phyloP scores from a whole-genome alignment of 2,113 vertebrate species.

The Jaculus jaculus region DNA sequence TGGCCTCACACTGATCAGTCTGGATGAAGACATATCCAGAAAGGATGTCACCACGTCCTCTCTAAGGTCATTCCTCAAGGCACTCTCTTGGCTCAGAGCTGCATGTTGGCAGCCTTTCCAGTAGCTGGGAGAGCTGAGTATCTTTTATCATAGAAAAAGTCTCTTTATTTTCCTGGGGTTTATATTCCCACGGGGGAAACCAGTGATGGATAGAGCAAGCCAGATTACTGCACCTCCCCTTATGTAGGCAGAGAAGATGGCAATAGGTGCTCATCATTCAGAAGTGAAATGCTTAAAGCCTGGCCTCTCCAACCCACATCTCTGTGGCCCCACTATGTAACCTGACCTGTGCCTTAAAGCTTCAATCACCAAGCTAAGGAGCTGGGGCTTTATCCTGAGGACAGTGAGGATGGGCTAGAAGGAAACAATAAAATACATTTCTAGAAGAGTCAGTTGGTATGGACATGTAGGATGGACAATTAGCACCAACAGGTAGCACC shows the following conservation, averaged over 20 bases:
- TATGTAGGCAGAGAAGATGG: not conserved
- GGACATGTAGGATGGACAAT: not conserved
- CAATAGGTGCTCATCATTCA: not conserved
- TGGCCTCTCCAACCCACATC: not conserved
- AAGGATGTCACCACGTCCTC: not conserved
- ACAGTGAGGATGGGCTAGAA: not conserved
- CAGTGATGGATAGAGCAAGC: not conserved
- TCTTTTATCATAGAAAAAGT: not conserved
- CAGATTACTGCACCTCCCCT: not conserved
- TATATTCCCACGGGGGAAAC: not conserved
- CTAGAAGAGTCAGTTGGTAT: not conserved
- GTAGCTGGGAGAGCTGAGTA: not conserved
- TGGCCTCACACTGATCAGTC: not conserved
- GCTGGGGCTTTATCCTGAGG: not conserved
- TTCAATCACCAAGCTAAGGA: not conserved
- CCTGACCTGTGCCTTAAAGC: not conserved
- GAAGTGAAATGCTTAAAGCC: not conserved
- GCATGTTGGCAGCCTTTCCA: not conserved
- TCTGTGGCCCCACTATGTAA: not conserved
- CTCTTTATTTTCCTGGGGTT: not conserved
- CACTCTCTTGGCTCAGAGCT: not conserved
- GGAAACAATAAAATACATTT: not conserved
- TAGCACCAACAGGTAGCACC: not conserved
- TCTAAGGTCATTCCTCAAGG: not conserved
- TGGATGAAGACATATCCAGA: not conserved